phyloP scores from a whole-genome alignment of 2,797 vertebrate genomes.

The Benthosema pterotum region DNA sequence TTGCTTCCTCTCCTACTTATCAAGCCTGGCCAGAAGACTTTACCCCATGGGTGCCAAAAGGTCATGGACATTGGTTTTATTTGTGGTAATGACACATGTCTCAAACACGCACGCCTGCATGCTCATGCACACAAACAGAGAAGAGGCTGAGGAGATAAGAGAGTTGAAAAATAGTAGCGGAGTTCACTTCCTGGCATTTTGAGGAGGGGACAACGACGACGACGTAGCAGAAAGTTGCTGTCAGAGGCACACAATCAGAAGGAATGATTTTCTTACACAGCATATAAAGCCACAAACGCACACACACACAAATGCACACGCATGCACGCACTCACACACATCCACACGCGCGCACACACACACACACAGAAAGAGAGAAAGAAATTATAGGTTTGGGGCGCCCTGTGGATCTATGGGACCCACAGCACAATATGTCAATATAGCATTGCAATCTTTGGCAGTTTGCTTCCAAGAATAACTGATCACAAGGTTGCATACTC shows the following conservation, averaged over 20 bases:
- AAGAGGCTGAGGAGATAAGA: conserved; percentile 66
- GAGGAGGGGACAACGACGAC: conserved; percentile 24
- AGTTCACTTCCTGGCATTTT: conserved; percentile 59
- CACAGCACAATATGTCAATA: too few species aligned
- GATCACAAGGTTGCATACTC: too few species aligned
- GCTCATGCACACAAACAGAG: conserved; percentile 63
- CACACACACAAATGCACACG: too few species aligned
- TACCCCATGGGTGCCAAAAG: conserved; percentile 54
- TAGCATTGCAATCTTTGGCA: too few species aligned
- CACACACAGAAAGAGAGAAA: too few species aligned
- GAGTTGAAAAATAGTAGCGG: conserved; percentile 68
- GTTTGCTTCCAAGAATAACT: too few species aligned
- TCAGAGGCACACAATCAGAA: conserved; percentile 7
- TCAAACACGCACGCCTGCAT: conserved; percentile 9
- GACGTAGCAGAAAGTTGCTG: conserved; percentile 43
- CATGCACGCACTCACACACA: too few species aligned
- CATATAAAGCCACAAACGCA: too few species aligned
- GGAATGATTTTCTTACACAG: too few species aligned
- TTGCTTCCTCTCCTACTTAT: conserved; percentile 74
- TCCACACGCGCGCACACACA: too few species aligned
- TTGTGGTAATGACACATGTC: conserved; percentile 49
- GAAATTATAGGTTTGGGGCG: too few species aligned
- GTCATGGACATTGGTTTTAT: conserved; percentile 70
- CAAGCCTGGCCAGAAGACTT: conserved; percentile 69
- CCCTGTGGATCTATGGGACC: too few species aligned